These are phyloP conservation scores for Tolmerus cingulatus DNA, from an alignment of 2,888 invertebrate genomes.

Conservation along the genomic window DNA sequence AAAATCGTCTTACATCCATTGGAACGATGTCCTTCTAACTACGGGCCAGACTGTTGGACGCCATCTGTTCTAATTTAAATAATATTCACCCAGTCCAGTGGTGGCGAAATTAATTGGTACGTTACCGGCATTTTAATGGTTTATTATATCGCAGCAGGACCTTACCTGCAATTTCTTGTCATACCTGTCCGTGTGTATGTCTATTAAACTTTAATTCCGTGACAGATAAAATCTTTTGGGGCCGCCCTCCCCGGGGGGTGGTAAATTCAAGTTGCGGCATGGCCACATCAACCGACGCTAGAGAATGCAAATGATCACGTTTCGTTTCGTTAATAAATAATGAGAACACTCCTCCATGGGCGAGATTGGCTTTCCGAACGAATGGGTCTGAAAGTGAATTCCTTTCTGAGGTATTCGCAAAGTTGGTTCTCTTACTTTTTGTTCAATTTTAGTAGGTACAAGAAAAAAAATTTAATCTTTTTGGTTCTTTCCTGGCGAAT, in stretches of 20 bases:
- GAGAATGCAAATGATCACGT: neutral
- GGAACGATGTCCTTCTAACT: neutral
- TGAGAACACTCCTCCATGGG: neutral
- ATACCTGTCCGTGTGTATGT: neutral
- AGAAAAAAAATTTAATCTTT: neutral
- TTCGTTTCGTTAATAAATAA: neutral
- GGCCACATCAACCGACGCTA: neutral
- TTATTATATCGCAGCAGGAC: constrained; percentile 5
- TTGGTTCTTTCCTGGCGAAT: neutral
- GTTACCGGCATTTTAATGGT: constrained; percentile 15
- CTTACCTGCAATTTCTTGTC: neutral
- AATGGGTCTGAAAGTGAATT: neutral
- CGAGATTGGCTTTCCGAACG: neutral
- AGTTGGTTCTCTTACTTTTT: neutral
- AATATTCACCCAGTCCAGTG: neutral
- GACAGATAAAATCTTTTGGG: neutral
- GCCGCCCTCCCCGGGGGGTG: neutral
- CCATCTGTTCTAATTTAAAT: neutral
- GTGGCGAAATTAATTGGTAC: constrained; percentile 12
- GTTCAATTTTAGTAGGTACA: neutral
- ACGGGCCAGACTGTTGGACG: constrained; percentile 18
- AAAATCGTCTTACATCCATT: neutral
- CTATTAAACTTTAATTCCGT: neutral
- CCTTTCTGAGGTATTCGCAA: neutral
- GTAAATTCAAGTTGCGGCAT: neutral